Conservation (phyloP, 2,113 vertebrate genomes). For the Eupsittula cactorum region DNA sequence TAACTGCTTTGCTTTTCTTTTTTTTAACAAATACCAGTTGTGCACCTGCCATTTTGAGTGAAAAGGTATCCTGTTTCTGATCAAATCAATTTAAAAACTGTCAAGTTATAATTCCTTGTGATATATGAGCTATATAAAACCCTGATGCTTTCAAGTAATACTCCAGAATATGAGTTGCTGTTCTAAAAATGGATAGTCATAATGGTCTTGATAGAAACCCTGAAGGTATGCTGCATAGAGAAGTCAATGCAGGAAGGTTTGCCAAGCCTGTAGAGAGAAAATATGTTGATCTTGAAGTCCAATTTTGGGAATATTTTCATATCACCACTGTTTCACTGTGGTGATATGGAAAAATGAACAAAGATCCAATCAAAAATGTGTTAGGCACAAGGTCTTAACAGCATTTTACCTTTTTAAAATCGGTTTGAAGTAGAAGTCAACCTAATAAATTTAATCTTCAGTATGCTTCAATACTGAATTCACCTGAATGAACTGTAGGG, state of each 20-base stretch:
- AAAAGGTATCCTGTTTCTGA: not conserved
- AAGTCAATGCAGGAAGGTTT: not conserved
- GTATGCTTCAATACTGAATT: not conserved
- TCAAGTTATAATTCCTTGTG: not conserved
- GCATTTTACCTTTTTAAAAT: not conserved
- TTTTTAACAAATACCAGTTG: not conserved
- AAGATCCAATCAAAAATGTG: not conserved
- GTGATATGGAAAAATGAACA: not conserved
- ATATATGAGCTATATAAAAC: not conserved
- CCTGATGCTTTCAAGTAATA: not conserved
- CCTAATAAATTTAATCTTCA: not conserved
- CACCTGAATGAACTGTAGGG: not conserved
- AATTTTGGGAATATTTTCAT: not conserved
- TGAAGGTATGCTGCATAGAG: not conserved
- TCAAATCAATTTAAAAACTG: not conserved
- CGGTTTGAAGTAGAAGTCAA: not conserved
- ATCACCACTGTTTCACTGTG: not conserved
- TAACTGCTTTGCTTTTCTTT: not conserved
- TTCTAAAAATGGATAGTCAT: not conserved
- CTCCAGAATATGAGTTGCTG: not conserved
- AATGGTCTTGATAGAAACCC: not conserved
- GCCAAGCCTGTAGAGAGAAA: not conserved
- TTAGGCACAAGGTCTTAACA: not conserved
- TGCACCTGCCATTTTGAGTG: not conserved
- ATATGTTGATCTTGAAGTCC: not conserved